Evolutionary conservation across 2,113 vertebrate species (phyloP).

Genomic region (Dunckerocampus dactyliophorus): DNA sequence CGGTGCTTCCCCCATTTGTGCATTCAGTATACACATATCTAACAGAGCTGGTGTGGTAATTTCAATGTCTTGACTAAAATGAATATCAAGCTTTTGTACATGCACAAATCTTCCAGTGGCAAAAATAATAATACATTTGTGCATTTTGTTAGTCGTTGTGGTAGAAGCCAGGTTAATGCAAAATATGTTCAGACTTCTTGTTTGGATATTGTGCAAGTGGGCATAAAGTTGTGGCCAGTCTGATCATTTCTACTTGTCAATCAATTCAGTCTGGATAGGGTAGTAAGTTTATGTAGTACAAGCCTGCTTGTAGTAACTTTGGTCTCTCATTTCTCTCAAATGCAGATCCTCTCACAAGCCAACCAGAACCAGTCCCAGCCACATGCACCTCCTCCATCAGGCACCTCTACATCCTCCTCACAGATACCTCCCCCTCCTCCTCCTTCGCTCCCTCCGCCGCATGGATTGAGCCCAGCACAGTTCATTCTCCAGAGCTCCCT

Average conservation of each 20-base stretch:
- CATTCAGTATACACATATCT: no score
- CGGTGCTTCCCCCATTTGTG: no score
- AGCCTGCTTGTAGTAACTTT: neutral
- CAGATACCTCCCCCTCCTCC: conserved; percentile 73
- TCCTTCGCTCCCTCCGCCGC: conserved; percentile 59
- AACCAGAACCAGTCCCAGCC: conserved; percentile 70
- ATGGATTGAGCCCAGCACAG: conserved; percentile 67
- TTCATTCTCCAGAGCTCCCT: conserved; percentile 83
- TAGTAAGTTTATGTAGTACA: neutral
- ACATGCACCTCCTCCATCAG: conserved; percentile 49
- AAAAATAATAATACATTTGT: no score
- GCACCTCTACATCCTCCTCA: conserved; percentile 57
- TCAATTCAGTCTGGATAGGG: neutral
- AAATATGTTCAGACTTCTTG: no score
- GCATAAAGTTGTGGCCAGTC: neutral
- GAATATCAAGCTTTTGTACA: no score
- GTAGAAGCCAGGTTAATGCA: no score
- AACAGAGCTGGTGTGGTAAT: no score
- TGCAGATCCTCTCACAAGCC: conserved; percentile 74
- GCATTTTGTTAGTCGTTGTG: no score
- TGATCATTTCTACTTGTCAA: neutral
- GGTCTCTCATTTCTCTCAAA: neutral
- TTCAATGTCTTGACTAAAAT: no score
- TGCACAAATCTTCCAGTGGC: no score
- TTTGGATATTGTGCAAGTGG: neutral